Evolutionary conservation across 2,113 vertebrate species (phyloP), one percentile per base, ranked within the genome.

Genomic region (Ascaphus truei): DNA sequence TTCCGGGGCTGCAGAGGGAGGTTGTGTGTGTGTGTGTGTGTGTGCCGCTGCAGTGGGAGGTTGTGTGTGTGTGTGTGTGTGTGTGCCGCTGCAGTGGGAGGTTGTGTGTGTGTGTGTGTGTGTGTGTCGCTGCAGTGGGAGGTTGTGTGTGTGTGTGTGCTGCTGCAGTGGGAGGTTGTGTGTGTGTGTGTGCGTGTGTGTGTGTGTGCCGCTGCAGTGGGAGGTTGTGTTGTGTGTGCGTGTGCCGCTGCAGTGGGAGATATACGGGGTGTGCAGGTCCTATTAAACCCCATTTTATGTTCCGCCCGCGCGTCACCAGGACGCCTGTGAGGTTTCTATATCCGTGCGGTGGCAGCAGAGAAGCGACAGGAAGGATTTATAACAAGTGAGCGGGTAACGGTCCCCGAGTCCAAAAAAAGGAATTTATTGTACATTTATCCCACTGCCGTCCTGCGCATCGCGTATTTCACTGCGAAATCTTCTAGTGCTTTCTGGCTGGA

Each of bases 191-290:
- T n/a, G n/a, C n/a, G n/a, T n/a, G n/a, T n/a, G n/a, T n/a, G n/a
- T n/a, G 33, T 27, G 51, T 37, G 34, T 45, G 27, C 37, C 51
- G 53, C 53, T 55, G 65, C 29, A 30, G 50, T 11, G 63, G 52
- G 37, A 67, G 63, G 25, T 37, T 43, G 60, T 29, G 7, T n/a
- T 29, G 51, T n/a, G n/a, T n/a, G n/a, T 16, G n/a, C 39, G 62
- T 4, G 51, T 47, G 53, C 45, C 45, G 61, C 65, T 50, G 66
- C 66, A 69, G 43, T 39, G 30, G 1, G 47, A 69, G 66, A 69
- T 69, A 69, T 69, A 69, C 60, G 56, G 66, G 43, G 66, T 60
- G 56, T 69, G 66, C 66, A 69, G 66, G 66, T 60, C 56, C 55
- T 60, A 69, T 69, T 69, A 69, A 58, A 60, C 29, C 43, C 20